Evolutionary conservation across 2,113 vertebrate genomes (phyloP), one percentile per base, ranked within the genome.

Genomic region (Baryphthengus martii): DNA sequence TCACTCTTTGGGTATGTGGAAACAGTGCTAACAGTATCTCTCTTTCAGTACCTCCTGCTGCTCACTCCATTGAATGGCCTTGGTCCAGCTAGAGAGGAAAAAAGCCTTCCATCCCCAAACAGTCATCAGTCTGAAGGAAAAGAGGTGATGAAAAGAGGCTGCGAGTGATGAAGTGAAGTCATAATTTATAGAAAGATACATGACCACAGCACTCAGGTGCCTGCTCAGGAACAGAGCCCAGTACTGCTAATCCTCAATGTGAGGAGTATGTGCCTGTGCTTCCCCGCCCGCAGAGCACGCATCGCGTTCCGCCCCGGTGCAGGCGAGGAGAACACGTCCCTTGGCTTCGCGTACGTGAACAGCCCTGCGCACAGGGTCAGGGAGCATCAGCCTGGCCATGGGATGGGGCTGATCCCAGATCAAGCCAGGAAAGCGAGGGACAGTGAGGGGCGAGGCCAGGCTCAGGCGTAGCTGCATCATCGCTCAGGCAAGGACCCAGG

Each of bases 111-210:
- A 93, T 71, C 93, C 81, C 85, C 7, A 96, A 96, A 78, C 39
- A 40, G 87, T 58, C 87, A 95, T 93, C 75, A n/a, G 75, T 95
- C 76, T 75, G 82, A 68, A 89, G 94, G 62, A 89, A 85, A 90
- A 85, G 95, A 94, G 93, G 87, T 86, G 90, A 88, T 72, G 85
- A 97, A 95, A 97, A 95, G 83, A 95, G 82, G 62, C 86, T 94
- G 92, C 47, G 6, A 92, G 95, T 53, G 95, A 92, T 93, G 82
- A 95, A 93, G 82, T 56, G 73, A 93, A 93, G 95, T 47, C 58
- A 90, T 97, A 88, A 93, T 90, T 93, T 96, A 92, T 59, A 78
- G 84, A 85, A 91, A 93, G 71, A 62, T 68, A 72, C 77, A 90
- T n/a, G 85, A 79, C 72, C 42, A 23, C 45, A 61, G 88, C 72